Percentiles rank a stretch among this genome's conserved stretches.
Evolutionary conservation across 2,888 invertebrate genomes (phyloP).

Genomic region (Flabesymbios commensalis): DNA sequence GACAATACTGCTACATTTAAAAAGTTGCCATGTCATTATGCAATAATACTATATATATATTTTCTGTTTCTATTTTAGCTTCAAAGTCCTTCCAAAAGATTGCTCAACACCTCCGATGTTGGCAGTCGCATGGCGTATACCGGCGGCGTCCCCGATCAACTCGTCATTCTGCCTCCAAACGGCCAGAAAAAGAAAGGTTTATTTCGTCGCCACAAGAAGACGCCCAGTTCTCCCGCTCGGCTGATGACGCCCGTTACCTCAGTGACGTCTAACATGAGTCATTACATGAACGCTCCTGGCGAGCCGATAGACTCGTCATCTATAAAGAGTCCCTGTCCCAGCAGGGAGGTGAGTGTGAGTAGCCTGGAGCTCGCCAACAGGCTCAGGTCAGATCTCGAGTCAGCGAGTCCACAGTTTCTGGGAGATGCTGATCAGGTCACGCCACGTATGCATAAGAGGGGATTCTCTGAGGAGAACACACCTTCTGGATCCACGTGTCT

Average conservation of each 20-base stretch:
- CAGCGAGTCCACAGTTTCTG: too few species aligned
- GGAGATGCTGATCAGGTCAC: conserved; percentile 11
- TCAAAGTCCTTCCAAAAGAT: not conserved
- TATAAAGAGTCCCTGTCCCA: too few species aligned
- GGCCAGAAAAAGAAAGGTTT: conserved; percentile 20
- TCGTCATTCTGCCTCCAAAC: not conserved
- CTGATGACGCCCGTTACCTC: conserved; percentile 18
- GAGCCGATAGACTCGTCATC: not conserved
- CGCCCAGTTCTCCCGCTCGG: conserved; percentile 34
- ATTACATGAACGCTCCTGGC: too few species aligned
- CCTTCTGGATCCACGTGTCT: not conserved
- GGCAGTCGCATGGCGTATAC: not conserved
- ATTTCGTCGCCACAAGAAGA: conserved; percentile 30
- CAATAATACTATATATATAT: not conserved
- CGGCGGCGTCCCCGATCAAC: not conserved
- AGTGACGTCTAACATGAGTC: not conserved
- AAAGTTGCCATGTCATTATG: not conserved
- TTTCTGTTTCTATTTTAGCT: not conserved
- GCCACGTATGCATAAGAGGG: not conserved
- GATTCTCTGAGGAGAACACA: not conserved
- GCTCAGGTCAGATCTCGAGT: not conserved
- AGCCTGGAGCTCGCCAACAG: conserved; percentile 5
- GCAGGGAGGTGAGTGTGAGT: too few species aligned
- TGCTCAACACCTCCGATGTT: too few species aligned
- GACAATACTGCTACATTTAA: not conserved